Evolutionary conservation across 2,797 vertebrate species (phyloP).

Genomic region (Octomys mimax): DNA sequence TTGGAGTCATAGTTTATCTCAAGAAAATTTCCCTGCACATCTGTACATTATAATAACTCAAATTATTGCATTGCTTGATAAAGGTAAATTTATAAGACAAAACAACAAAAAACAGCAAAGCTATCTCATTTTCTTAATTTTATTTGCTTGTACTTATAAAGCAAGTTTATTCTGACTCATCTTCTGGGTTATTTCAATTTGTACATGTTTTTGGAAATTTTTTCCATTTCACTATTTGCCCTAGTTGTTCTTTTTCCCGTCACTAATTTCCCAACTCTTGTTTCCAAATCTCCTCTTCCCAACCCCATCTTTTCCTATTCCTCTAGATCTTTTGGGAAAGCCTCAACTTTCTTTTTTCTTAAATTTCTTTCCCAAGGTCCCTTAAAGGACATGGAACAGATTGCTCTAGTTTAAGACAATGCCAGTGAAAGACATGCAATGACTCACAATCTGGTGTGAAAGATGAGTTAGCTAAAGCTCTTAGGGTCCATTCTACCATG

Average conservation of each 20-base stretch:
- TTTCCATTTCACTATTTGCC: constrained; percentile 60
- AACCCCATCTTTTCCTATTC: constrained; percentile 29
- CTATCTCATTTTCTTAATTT: constrained; percentile 55
- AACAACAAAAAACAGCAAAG: constrained; percentile 49
- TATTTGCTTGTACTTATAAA: constrained; percentile 56
- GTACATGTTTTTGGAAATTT: constrained; percentile 58
- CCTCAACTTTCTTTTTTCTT: constrained; percentile 26
- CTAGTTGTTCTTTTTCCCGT: constrained; percentile 22
- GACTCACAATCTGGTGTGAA: not conserved
- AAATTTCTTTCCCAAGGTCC: not conserved
- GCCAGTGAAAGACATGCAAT: constrained; percentile 8
- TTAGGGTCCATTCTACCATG: not conserved
- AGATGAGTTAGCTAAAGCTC: not conserved
- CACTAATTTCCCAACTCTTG: not conserved
- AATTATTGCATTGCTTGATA: constrained; percentile 45
- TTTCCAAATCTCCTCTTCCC: not conserved
- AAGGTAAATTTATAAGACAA: constrained; percentile 60
- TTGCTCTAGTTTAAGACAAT: not conserved
- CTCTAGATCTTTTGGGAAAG: constrained; percentile 48
- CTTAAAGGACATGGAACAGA: constrained; percentile 37
- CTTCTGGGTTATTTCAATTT: constrained; percentile 72
- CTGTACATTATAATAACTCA: not conserved
- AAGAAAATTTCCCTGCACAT: not conserved
- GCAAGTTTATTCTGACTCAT: constrained; percentile 73
- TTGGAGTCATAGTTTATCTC: constrained; percentile 28